Evolutionary conservation across 2,797 vertebrate genomes (phyloP).

Genomic region (Chelon labrosus): DNA sequence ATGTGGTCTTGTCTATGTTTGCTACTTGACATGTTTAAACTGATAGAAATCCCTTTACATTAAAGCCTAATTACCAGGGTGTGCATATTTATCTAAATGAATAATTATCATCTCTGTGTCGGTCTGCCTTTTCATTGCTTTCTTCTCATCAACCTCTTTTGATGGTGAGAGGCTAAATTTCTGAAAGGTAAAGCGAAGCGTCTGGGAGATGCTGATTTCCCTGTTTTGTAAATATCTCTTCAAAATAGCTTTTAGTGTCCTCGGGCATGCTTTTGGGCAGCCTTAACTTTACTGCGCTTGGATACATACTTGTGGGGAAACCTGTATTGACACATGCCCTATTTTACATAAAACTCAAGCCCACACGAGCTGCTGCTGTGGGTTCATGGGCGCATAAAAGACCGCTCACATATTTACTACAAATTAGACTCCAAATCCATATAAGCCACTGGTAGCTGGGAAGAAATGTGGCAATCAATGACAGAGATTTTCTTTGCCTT

Average conservation of each 20-base stretch:
- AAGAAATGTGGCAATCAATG: conserved; percentile 55
- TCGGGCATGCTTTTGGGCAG: conserved; percentile 31
- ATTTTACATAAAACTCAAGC: conserved; percentile 64
- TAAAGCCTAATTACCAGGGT: conserved; percentile 4
- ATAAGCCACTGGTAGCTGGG: conserved; percentile 59
- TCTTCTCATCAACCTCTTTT: conserved; percentile 4
- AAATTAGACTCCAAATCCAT: conserved; percentile 72
- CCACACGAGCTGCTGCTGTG: conserved; percentile 38
- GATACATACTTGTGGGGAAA: conserved; percentile 47
- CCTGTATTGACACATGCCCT: conserved; percentile 56
- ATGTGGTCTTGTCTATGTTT: conserved; percentile 20
- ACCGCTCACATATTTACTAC: conserved; percentile 59
- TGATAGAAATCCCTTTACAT: conserved; percentile 18
- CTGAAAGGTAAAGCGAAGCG: background rate
- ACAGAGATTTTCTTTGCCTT: conserved; percentile 41
- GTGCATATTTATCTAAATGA: conserved; percentile 13
- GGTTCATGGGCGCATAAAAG: conserved; percentile 51
- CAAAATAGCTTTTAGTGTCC: conserved; percentile 27
- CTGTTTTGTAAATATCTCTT: conserved; percentile 23
- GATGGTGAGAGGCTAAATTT: conserved; percentile 7
- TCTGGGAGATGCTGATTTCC: conserved; percentile 32
- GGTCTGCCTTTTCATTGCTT: conserved; percentile 6
- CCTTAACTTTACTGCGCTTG: conserved; percentile 27
- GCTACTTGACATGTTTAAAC: conserved; percentile 21
- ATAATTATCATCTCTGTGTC: conserved; percentile 2